Evolutionary conservation across 2,113 vertebrate genomes (phyloP).

Genomic region (Actinemys pallida): DNA sequence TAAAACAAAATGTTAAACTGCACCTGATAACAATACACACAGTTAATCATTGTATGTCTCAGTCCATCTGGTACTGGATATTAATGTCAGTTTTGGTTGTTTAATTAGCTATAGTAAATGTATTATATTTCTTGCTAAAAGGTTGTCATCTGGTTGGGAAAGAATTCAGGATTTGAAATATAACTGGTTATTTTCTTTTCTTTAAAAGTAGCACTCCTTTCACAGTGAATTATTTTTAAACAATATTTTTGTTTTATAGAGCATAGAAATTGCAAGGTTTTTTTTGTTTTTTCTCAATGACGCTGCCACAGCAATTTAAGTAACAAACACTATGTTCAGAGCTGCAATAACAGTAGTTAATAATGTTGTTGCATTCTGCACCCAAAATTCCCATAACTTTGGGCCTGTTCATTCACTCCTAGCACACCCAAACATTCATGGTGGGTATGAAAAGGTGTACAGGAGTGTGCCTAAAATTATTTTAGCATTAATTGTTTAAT

Average conservation of each 20-base stretch:
- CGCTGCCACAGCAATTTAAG: neutral
- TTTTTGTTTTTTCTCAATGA: neutral
- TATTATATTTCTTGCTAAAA: neutral
- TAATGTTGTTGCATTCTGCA: neutral
- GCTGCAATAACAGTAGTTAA: neutral
- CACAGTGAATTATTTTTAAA: neutral
- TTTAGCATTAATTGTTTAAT: neutral
- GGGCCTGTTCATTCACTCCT: neutral
- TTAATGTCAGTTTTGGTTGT: neutral
- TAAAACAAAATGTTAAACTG: neutral
- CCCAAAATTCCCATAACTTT: neutral
- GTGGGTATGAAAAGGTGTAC: neutral
- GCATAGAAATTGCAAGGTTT: neutral
- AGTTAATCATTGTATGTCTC: no score
- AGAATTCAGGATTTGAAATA: neutral
- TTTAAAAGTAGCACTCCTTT: neutral
- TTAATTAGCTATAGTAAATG: neutral
- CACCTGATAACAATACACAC: no score
- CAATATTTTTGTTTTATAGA: neutral
- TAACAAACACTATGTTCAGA: neutral
- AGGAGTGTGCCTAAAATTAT: neutral
- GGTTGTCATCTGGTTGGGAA: neutral
- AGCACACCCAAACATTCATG: neutral
- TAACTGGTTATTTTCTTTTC: neutral
- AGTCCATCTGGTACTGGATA: neutral